phyloP scores from a whole-genome alignment of 2,113 vertebrate species.

The Semnornis frantzii region DNA sequence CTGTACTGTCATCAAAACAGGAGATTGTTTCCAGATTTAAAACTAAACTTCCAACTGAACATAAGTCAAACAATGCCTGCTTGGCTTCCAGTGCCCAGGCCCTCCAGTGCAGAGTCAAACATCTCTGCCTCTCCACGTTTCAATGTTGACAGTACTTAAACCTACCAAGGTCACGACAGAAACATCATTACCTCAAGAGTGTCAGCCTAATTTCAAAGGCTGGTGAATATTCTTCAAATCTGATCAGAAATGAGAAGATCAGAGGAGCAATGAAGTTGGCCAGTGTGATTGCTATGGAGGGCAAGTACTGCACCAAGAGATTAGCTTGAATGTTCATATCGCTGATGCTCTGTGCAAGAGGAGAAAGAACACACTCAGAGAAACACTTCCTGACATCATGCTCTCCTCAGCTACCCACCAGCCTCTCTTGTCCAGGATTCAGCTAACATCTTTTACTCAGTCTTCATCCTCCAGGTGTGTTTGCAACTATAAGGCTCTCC shows the following conservation, averaged over 20 bases:
- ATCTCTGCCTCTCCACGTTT: not conserved
- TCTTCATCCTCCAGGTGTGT: not conserved
- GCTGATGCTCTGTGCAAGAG: not conserved
- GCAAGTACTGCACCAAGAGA: constrained; percentile 89
- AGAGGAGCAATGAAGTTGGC: constrained; percentile 89
- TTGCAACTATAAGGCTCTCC: not conserved
- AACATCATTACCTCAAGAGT: constrained; percentile 82
- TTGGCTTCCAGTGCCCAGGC: not conserved
- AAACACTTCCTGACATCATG: not conserved
- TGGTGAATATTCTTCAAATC: constrained; percentile 91
- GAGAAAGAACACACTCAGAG: not conserved
- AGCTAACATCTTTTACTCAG: not conserved
- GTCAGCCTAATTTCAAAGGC: constrained; percentile 93
- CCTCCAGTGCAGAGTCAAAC: not conserved
- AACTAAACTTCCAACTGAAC: not conserved
- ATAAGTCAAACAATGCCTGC: not conserved
- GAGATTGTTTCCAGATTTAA: not conserved
- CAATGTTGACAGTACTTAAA: not conserved
- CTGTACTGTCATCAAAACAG: not conserved
- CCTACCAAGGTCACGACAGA: not conserved
- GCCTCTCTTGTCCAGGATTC: not conserved
- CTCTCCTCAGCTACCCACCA: not conserved
- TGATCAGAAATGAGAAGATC: constrained; percentile 87
- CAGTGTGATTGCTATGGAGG: constrained; percentile 93
- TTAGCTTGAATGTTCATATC: constrained; percentile 55